These are phyloP conservation scores for Lutjanus campechanus DNA, from an alignment of 2,797 vertebrate species.

Conservation along the genomic window DNA sequence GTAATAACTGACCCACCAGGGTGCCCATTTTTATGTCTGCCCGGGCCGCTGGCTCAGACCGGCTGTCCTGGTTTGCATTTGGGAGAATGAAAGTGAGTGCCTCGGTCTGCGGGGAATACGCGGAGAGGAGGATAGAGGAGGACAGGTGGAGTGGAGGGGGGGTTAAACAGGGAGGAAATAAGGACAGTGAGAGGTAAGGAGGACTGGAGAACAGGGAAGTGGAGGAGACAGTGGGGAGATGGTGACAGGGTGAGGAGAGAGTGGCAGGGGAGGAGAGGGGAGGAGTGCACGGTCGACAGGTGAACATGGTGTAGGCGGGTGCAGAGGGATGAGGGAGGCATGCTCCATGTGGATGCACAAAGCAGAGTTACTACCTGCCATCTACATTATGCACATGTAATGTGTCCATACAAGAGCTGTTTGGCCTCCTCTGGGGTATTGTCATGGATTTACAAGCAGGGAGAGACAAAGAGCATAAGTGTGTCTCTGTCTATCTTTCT, in stretches of 20 bases:
- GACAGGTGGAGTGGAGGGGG: conserved; percentile 11
- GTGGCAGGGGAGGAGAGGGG: conserved; percentile 6
- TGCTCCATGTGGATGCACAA: conserved; percentile 47
- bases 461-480: conserved; percentile 56
- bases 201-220: conserved; percentile 13
- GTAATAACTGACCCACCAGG: conserved; percentile 39
- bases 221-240: conserved; percentile 24
- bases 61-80: conserved; percentile 36
- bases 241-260: conserved; percentile 27
- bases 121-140: conserved; percentile 32
- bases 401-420: conserved; percentile 52
- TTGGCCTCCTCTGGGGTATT: conserved; percentile 49
- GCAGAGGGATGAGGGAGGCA: conserved; percentile 36
- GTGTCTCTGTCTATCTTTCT: conserved; percentile 8
- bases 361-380: conserved; percentile 48
- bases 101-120: conserved; percentile 30
- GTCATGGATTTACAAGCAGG: conserved; percentile 54
- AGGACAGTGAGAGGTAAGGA: conserved; percentile 25
- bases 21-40: conserved; percentile 34
- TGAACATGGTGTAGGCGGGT: conserved; percentile 50
- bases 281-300: conserved; percentile 52
- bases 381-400: conserved; percentile 66
- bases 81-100: conserved; percentile 1
- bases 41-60: conserved; percentile 22
- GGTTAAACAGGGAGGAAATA: conserved; percentile 41